Evolutionary conservation across 2,888 invertebrate species (phyloP), one percentile per base, ranked within the genome.

Genomic region (Allacma fusca): DNA sequence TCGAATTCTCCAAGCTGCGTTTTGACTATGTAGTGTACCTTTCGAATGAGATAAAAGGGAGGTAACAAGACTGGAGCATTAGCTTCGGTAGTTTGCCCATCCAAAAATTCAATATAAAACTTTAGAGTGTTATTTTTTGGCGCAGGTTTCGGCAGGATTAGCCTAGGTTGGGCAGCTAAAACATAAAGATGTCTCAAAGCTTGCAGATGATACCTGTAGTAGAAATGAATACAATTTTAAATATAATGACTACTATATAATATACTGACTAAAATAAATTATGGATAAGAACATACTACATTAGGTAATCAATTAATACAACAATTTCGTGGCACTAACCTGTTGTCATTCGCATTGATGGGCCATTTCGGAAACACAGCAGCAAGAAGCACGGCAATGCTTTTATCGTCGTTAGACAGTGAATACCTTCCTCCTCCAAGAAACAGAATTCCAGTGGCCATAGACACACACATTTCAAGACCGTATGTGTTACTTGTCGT

Each of bases 301-400:
- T n/a, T n/a, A n/a, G n/a, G n/a, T n/a, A n/a, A n/a, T n/a, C n/a
- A n/a, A n/a, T n/a, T n/a, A n/a, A n/a, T n/a, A n/a, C n/a, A n/a
- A n/a, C n/a, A n/a, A n/a, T n/a, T n/a, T n/a, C n/a, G n/a, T 43
- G 26, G 4, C 16, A 21, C 2, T 83, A 80, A 94, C 94, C 97
- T 92, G 87, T 98, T 98, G 85, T 99, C 98, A 85, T 95, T 95
- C 85, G 96, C 96, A 86, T 97, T 96, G 0, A 94, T 95, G 23
- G 98, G 97, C 87, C 96, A 98, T 86, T 97, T 96, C 0, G 99
- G 99, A 87, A 96, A 99, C 86, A 98, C 93, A 0, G 98, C 94
- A 84, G 95, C 94, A 62, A 99, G 88, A 79, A 98, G 88, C 0
- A 96, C 95, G 0, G 97, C 98, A 12, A 98, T 91, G 0, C 96